Percentiles rank a stretch among this genome's conserved stretches.
phyloP scores from a whole-genome alignment of 2,888 invertebrate species.

The Polyommatus icarus region DNA sequence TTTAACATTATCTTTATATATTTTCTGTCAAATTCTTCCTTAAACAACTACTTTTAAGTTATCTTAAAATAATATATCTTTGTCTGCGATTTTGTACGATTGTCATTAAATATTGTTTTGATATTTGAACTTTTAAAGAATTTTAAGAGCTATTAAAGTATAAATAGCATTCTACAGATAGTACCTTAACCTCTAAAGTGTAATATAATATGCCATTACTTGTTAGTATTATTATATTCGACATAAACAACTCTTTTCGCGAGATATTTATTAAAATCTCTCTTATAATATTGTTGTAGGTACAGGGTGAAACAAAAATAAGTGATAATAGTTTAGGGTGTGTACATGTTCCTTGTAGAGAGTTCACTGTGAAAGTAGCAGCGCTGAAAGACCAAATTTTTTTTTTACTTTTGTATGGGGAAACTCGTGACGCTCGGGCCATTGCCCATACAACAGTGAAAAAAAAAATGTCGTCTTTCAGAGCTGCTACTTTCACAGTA shows the following conservation, averaged over 20 bases:
- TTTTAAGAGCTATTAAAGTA: not conserved
- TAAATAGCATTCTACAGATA: not conserved
- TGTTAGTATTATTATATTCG: not conserved
- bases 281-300: not conserved
- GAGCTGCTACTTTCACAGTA: too few species aligned
- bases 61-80: not conserved
- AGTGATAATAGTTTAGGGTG: too few species aligned
- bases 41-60: not conserved
- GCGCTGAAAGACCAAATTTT: too few species aligned
- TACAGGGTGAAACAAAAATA: too few species aligned
- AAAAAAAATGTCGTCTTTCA: too few species aligned
- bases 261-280: not conserved
- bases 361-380: too few species aligned
- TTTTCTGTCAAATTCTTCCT: too few species aligned
- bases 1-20: too few species aligned
- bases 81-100: not conserved
- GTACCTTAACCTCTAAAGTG: slow-evolving; percentile 11
- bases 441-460: too few species aligned
- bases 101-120: not conserved
- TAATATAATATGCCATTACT: slow-evolving; percentile 8
- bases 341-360: too few species aligned
- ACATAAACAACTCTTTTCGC: not conserved
- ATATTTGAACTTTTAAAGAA: not conserved
- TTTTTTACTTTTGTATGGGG: too few species aligned
- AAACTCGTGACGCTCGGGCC: too few species aligned